Conservation (phyloP, 2,113 vertebrate genomes). For the Bufo gargarizans region DNA sequence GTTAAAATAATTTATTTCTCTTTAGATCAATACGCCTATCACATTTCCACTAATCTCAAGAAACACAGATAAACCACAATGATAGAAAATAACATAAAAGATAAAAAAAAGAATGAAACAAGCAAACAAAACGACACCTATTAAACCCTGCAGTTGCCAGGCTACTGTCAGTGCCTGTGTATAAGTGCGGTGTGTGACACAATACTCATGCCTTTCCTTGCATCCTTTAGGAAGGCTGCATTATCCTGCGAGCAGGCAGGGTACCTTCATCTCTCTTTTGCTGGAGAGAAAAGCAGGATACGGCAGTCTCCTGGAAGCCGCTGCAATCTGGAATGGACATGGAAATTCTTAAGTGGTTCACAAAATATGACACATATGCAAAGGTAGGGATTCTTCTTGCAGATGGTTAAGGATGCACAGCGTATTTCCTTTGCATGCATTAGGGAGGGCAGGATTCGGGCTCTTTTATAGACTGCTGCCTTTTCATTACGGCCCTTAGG, state of each 20-base stretch:
- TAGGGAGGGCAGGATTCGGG: neutral
- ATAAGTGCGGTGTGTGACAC: slow-evolving; percentile 50
- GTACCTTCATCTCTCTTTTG: slow-evolving; percentile 61
- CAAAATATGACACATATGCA: slow-evolving; percentile 60
- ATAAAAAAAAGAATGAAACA: slow-evolving; percentile 2
- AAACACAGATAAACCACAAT: neutral
- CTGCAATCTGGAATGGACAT: slow-evolving; percentile 60
- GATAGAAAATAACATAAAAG: neutral
- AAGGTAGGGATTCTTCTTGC: slow-evolving; percentile 63
- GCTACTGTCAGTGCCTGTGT: slow-evolving; percentile 62
- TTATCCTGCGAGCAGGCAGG: slow-evolving; percentile 61
- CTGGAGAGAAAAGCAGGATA: slow-evolving; percentile 52
- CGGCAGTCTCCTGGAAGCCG: slow-evolving; percentile 50
- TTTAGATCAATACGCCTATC: neutral
- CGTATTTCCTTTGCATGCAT: neutral
- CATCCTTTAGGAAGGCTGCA: slow-evolving; percentile 61
- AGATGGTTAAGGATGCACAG: slow-evolving; percentile 26
- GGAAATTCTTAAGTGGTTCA: slow-evolving; percentile 65
- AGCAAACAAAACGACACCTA: slow-evolving; percentile 60
- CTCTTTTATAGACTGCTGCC: slow-evolving; percentile 31
- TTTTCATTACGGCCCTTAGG: neutral
- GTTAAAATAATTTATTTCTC: neutral
- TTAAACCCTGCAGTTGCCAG: slow-evolving; percentile 71
- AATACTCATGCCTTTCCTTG: slow-evolving; percentile 58
- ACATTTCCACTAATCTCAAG: neutral